Conservation (phyloP, 2,113 vertebrate species). For the Trogon melanurus region DNA sequence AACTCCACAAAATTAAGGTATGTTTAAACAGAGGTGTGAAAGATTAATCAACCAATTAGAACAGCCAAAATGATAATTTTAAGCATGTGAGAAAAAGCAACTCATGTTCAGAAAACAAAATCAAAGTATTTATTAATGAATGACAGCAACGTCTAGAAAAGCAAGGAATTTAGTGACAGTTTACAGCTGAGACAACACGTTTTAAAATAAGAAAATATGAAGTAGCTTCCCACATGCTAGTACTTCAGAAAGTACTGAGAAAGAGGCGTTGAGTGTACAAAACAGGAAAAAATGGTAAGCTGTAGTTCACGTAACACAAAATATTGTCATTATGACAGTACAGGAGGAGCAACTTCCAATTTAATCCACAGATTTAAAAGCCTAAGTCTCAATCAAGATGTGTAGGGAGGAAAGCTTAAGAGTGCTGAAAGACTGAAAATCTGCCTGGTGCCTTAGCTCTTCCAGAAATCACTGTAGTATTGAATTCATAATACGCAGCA, state of each 20-base stretch:
- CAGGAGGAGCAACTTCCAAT: neutral
- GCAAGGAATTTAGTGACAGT: neutral
- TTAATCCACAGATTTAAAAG: neutral
- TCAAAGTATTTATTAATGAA: neutral
- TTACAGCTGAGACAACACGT: neutral
- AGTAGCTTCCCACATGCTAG: neutral
- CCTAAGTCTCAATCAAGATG: neutral
- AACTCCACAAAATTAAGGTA: neutral
- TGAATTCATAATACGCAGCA: neutral
- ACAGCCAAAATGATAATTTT: neutral
- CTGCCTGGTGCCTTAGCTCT: neutral
- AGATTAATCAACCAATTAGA: neutral
- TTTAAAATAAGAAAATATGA: neutral
- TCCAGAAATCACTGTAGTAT: neutral
- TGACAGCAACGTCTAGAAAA: neutral
- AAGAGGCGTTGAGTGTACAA: neutral
- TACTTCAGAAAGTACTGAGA: neutral
- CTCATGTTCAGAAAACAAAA: neutral
- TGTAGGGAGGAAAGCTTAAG: neutral
- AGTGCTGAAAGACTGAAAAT: neutral
- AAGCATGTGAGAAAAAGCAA: neutral
- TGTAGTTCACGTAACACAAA: neutral
- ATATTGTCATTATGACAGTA: accelerated
- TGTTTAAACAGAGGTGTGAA: neutral
- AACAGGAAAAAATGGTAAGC: neutral